Base-by-base conservation (phyloP, 2,888 invertebrate species). In the Syrista parreyssii region DNA sequence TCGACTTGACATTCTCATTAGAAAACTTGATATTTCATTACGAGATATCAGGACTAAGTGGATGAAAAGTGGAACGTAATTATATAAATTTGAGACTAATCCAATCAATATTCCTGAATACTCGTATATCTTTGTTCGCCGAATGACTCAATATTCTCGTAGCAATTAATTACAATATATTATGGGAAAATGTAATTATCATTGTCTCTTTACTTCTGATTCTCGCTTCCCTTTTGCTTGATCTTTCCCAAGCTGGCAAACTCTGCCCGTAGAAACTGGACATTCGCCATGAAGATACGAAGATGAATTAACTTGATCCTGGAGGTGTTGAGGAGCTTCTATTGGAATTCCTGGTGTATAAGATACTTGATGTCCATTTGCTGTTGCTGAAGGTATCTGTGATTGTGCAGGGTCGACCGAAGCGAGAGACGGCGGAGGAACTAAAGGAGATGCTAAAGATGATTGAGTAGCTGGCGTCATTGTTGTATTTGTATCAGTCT, bases 191-290 rank as follows among this genome's bases (percentile, higher is more conserved):
- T 32, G 12, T 71, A 68, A 75, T 55, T 30, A 77, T 33, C 32
- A 78, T 4, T 36, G 68, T 76, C 30, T 1, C 76, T 72, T 33
- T 79, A 88, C 88, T 80, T 88, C 86, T 0, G 80, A 77, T 74
- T 87, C 84, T n/a, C 85, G 83, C 75, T 82, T 82, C 68, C 77
- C 75, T 36, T 74, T 78, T 1, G 82, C 84, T 75, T 80, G 80
- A 12, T 84, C 80, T 75, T 75, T 36, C 68, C 34, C 68, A 33
- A 12, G 73, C 36, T 74, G 68, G 15, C 31, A 74, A 1, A 31
- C 55, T 74, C 71, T 74, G 12, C 73, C 34, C 23, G 71, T 12
- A 33, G 15, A 71, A 30, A 15, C 33, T 71, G 71, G 55, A 55
- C 23, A 23, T 55, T 55, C 55, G 15, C 55, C 55, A 23, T 9